Percentiles rank a stretch among this genome's conserved stretches.
Evolutionary conservation across 2,888 invertebrate genomes (phyloP).

Genomic region (Lepidocyrtinus sp.): DNA sequence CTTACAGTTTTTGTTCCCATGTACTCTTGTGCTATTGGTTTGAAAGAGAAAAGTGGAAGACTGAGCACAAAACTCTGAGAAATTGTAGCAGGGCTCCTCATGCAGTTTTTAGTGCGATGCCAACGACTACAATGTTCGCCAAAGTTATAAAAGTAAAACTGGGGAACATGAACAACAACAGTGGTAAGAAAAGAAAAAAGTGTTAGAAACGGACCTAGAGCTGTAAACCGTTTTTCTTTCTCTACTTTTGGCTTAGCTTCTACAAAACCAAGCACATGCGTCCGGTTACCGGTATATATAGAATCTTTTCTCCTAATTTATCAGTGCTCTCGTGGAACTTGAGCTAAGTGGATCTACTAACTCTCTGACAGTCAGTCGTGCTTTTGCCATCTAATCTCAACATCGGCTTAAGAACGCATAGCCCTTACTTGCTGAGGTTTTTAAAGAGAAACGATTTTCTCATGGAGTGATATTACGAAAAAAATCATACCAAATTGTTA

Average conservation of each 20-base stretch:
- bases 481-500: conserved; percentile 20
- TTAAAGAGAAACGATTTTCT: too few relatives aligned
- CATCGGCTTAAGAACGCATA: neutral
- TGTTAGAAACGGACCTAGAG: conserved; percentile 12
- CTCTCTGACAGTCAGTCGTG: conserved; percentile 31
- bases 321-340: conserved; percentile 66
- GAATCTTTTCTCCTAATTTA: conserved; percentile 64
- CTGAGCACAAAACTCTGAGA: conserved; percentile 2
- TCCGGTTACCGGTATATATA: conserved; percentile 63
- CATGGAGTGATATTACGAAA: neutral
- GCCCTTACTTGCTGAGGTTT: neutral
- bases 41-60: neutral
- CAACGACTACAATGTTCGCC: neutral
- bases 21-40: neutral
- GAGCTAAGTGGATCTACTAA: conserved; percentile 62
- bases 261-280: conserved; percentile 55
- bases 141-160: conserved; percentile 3
- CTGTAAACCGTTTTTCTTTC: neutral
- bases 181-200: conserved; percentile 1
- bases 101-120: conserved; percentile 14
- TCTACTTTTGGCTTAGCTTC: neutral
- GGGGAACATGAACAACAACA: neutral
- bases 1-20: neutral
- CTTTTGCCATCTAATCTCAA: conserved; percentile 54
- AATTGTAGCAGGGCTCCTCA: neutral